Evolutionary conservation across 2,888 invertebrate species (phyloP).

Genomic region (Xanthia icteritia): DNA sequence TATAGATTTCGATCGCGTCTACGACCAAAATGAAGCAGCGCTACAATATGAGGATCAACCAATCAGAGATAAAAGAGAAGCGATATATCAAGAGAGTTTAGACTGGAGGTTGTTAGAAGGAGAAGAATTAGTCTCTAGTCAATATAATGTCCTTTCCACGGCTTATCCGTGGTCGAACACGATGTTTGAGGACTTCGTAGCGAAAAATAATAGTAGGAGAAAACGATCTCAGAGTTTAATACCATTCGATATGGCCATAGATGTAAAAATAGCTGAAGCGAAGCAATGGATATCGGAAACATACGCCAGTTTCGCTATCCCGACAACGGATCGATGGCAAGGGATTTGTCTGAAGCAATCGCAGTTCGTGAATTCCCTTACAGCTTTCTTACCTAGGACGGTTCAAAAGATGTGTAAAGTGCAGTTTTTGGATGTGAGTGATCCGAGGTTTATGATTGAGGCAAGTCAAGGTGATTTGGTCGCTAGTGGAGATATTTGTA

Average conservation of each 20-base stretch:
- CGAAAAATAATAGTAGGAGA: constrained; percentile 88
- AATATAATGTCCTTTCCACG: constrained; percentile 86
- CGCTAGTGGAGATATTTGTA: constrained; percentile 94
- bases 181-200: constrained; percentile 88
- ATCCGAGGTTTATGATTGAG: constrained; percentile 94
- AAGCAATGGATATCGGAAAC: constrained; percentile 97
- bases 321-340: constrained; percentile 94
- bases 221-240: constrained; percentile 85
- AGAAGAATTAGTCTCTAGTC: constrained; percentile 87
- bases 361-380: constrained; percentile 94
- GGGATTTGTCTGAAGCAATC: constrained; percentile 95
- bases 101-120: constrained; percentile 88
- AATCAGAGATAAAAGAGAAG: constrained; percentile 84
- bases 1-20: constrained; percentile 90
- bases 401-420: constrained; percentile 94
- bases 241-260: constrained; percentile 91
- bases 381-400: constrained; percentile 94
- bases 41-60: constrained; percentile 85
- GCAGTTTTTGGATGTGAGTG: constrained; percentile 94
- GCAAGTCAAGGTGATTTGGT: constrained; percentile 95
- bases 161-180: constrained; percentile 90
- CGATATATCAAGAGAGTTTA: constrained; percentile 78
- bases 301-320: constrained; percentile 96
- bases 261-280: constrained; percentile 93
- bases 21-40: constrained; percentile 88